A percentile compares a stretch with the other conserved stretches of the same genome.
Evolutionary conservation across 2,797 vertebrate species (phyloP).

Genomic region (Phylloscopus collybita): DNA sequence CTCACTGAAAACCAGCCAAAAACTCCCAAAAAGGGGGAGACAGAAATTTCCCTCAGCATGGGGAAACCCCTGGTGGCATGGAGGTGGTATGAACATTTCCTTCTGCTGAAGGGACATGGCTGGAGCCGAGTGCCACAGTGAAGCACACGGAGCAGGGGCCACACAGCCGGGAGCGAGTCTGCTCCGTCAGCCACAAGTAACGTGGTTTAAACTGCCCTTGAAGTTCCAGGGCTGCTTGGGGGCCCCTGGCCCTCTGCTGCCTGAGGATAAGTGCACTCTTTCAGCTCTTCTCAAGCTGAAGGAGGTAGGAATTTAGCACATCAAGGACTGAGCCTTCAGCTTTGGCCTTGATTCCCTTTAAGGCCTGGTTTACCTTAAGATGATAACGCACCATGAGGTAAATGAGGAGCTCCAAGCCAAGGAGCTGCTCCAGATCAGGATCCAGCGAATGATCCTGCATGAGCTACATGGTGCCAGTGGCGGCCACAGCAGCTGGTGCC

Average conservation of each 20-base stretch:
- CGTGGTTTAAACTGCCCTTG: not conserved
- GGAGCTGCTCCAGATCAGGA: not conserved
- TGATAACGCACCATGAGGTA: not conserved
- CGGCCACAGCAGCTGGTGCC: not conserved
- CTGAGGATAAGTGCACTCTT: not conserved
- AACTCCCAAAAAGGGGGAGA: not conserved
- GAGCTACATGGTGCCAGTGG: rapidly evolving
- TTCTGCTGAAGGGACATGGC: not conserved
- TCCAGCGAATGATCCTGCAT: rapidly evolving
- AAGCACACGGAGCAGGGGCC: not conserved
- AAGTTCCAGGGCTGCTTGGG: not conserved
- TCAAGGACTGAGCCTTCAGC: not conserved
- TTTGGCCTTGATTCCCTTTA: not conserved
- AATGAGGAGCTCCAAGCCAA: not conserved
- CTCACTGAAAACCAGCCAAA: slow-evolving; percentile 43
- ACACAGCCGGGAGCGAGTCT: rapidly evolving
- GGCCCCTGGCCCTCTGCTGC: not conserved
- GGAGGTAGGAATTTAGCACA: slow-evolving; percentile 12
- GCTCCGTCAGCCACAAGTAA: not conserved
- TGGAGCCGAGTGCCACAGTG: not conserved
- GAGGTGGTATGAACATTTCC: not conserved
- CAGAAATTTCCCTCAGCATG: not conserved
- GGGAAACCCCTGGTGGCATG: not conserved
- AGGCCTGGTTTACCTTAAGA: not conserved
- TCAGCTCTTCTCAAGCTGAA: not conserved